These are phyloP conservation scores for Choristoneura fumiferana DNA, from an alignment of 1,140 invertebrate species.

Conservation along the genomic window DNA sequence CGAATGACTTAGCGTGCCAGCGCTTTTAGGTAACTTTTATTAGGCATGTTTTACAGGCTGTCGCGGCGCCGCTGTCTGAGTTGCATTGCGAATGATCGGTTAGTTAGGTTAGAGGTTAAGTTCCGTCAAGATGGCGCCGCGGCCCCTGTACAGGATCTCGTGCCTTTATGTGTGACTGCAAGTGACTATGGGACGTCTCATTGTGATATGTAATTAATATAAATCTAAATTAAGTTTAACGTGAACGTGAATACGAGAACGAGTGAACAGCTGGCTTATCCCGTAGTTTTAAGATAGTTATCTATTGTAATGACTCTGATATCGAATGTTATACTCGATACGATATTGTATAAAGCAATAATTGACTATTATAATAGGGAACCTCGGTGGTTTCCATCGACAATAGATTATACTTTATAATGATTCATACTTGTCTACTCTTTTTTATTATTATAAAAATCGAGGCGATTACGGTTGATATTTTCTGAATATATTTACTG, in stretches of 20 bases:
- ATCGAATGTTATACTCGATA: constrained; percentile 71
- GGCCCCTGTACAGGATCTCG: constrained; percentile 60
- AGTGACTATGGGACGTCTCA: constrained; percentile 71
- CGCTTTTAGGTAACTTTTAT: constrained; percentile 7
- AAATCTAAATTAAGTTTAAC: constrained; percentile 78
- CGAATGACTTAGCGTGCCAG: constrained; percentile 58
- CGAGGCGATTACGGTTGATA: constrained; percentile 69
- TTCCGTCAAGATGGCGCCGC: constrained; percentile 64
- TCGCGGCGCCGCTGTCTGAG: not conserved
- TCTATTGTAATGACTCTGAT: constrained; percentile 58
- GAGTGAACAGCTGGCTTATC: constrained; percentile 63
- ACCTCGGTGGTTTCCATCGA: constrained; percentile 57
- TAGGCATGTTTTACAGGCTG: not conserved
- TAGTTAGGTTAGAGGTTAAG: constrained; percentile 35
- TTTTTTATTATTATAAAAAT: constrained; percentile 67
- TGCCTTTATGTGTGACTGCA: constrained; percentile 68
- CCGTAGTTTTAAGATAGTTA: constrained; percentile 64
- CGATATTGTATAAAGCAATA: constrained; percentile 77
- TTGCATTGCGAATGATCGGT: constrained; percentile 26
- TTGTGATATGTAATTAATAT: constrained; percentile 79
- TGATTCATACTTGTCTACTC: constrained; percentile 56
- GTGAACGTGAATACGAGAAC: constrained; percentile 61
- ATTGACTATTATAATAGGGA: constrained; percentile 65
- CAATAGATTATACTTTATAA: constrained; percentile 68
- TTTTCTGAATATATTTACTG: constrained; percentile 78